Conservation (phyloP, 2,888 invertebrate species). For the Lasioglossum calceatum region DNA sequence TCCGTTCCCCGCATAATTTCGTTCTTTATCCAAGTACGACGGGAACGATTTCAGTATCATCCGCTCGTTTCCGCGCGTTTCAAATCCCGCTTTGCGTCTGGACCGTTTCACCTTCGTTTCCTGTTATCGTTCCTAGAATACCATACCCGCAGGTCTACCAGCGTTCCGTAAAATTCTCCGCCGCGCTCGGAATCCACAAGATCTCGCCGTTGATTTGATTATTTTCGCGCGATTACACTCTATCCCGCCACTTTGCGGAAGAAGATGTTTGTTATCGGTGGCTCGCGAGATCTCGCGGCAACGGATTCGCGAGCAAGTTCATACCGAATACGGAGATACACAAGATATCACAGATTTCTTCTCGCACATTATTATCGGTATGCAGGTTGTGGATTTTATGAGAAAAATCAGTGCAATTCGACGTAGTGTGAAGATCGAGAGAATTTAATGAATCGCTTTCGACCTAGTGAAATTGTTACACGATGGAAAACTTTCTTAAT, state of each 20-base stretch:
- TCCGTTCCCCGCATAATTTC: constrained; percentile 32
- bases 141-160: neutral
- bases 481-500: too few species aligned
- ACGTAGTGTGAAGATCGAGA: too few species aligned
- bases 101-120: constrained; percentile 42
- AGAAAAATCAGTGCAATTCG: too few species aligned
- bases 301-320: neutral
- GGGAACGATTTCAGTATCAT: neutral
- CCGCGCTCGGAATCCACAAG: constrained; percentile 13
- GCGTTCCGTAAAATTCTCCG: constrained; percentile 17
- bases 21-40: neutral
- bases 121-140: constrained; percentile 46
- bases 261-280: constrained; percentile 10
- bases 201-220: constrained; percentile 20
- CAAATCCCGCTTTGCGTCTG: constrained; percentile 30
- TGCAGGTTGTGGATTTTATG: neutral
- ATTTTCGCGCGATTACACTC: neutral
- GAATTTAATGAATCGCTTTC: too few species aligned
- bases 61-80: constrained; percentile 12
- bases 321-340: neutral
- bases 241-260: neutral
- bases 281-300: neutral
- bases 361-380: neutral
- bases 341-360: neutral
- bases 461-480: too few species aligned